Percentiles rank a stretch among this genome's conserved stretches.
Evolutionary conservation across 2,888 invertebrate genomes (phyloP).

Genomic region (Brachylomia viminalis): DNA sequence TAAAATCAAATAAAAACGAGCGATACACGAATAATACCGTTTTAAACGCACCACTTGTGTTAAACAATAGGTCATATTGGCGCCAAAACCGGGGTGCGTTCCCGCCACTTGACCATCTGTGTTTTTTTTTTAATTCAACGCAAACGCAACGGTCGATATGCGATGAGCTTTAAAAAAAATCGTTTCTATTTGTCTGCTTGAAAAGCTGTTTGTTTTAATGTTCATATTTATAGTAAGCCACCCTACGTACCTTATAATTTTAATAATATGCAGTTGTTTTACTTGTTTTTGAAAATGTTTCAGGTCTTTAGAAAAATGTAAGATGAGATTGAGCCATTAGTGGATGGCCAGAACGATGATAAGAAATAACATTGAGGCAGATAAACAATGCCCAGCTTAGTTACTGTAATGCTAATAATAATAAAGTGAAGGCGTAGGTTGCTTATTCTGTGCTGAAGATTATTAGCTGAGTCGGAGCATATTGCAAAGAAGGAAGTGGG

Average conservation of each 20-base stretch:
- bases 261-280: background rate
- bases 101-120: conserved; percentile 84
- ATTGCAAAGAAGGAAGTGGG: background rate
- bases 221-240: background rate
- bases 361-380: background rate
- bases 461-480: background rate
- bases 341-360: background rate
- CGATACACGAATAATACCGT: conserved; percentile 82
- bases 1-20: conserved; percentile 80
- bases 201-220: background rate
- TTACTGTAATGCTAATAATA: background rate
- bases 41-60: conserved; percentile 83
- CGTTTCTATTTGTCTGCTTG: conserved; percentile 14
- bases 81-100: conserved; percentile 78
- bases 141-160: conserved; percentile 29
- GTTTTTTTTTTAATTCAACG: conserved; percentile 59
- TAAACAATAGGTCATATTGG: conserved; percentile 83
- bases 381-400: background rate
- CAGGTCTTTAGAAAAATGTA: background rate
- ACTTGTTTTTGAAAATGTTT: background rate
- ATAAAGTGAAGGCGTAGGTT: background rate
- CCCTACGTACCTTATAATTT: too few species aligned
- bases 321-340: background rate
- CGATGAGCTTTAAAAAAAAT: conserved; percentile 4
- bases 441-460: background rate